Evolutionary conservation across 2,797 vertebrate genomes (phyloP).

Genomic region (Chrosomus eos): DNA sequence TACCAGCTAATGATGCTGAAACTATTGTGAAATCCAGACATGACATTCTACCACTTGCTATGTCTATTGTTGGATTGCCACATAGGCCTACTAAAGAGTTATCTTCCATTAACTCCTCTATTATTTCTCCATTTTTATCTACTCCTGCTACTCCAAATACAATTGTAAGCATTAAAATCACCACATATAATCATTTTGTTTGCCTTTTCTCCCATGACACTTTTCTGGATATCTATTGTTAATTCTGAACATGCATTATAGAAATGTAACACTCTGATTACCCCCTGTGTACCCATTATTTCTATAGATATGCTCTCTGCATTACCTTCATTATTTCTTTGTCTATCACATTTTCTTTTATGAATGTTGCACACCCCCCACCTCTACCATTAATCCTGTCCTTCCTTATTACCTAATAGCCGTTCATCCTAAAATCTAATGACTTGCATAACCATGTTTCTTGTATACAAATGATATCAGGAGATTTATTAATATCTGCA

Average conservation of each 20-base stretch:
- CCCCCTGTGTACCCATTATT: background rate
- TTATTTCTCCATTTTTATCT: background rate
- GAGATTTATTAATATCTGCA: background rate
- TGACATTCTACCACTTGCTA: background rate
- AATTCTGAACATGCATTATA: background rate
- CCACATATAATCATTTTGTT: background rate
- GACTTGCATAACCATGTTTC: background rate
- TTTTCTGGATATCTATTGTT: background rate
- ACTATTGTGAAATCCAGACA: background rate
- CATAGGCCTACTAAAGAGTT: background rate
- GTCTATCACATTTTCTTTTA: background rate
- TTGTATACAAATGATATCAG: background rate
- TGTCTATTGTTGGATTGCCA: background rate
- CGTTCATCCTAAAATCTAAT: background rate
- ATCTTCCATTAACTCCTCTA: background rate
- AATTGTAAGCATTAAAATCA: background rate
- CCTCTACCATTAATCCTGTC: background rate
- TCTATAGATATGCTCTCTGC: background rate
- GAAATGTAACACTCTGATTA: background rate
- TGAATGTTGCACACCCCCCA: background rate
- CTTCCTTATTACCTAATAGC: background rate
- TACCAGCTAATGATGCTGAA: background rate
- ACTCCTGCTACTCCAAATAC: background rate
- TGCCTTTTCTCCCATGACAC: background rate
- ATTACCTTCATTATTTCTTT: background rate